Evolutionary conservation across 2,888 invertebrate genomes (phyloP).

Genomic region (Cantharis nigra): DNA sequence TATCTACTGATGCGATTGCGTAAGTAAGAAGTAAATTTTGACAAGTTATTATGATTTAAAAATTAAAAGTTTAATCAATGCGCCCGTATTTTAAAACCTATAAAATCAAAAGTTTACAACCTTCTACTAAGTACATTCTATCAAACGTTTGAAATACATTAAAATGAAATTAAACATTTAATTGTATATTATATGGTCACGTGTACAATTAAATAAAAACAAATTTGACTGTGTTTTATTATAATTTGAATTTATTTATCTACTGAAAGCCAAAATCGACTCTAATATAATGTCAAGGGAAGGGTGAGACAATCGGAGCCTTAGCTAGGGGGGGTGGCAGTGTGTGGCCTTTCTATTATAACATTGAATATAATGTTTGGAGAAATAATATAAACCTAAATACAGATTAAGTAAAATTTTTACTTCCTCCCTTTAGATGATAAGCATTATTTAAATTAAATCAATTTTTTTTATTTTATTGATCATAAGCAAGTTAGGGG

Average conservation of each 20-base stretch:
- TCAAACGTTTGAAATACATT: neutral
- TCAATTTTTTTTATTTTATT: too few relatives aligned
- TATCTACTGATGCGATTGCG: neutral
- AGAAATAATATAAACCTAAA: too few relatives aligned
- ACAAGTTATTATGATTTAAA: neutral
- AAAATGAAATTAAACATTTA: slow-evolving; percentile 29
- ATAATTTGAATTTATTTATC: neutral
- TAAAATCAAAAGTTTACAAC: neutral
- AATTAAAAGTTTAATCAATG: neutral
- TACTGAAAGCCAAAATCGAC: too few relatives aligned
- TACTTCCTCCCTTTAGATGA: too few relatives aligned
- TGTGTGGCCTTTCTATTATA: too few relatives aligned
- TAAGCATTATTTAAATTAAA: too few relatives aligned
- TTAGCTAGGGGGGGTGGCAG: too few relatives aligned
- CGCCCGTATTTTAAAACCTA: slow-evolving; percentile 2
- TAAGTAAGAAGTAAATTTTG: neutral
- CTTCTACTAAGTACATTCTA: neutral
- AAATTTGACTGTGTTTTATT: slow-evolving; percentile 1
- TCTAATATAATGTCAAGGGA: too few relatives aligned
- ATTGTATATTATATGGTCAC: slow-evolving; percentile 47
- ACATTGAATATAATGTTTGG: too few relatives aligned
- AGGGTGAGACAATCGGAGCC: too few relatives aligned
- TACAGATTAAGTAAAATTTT: too few relatives aligned
- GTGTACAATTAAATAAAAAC: slow-evolving; percentile 42
- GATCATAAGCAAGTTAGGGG: too few relatives aligned